Percentiles rank a stretch among this genome's conserved stretches.
Conservation (phyloP, 2,888 invertebrate species). For the Caenorhabditis imperialis region DNA sequence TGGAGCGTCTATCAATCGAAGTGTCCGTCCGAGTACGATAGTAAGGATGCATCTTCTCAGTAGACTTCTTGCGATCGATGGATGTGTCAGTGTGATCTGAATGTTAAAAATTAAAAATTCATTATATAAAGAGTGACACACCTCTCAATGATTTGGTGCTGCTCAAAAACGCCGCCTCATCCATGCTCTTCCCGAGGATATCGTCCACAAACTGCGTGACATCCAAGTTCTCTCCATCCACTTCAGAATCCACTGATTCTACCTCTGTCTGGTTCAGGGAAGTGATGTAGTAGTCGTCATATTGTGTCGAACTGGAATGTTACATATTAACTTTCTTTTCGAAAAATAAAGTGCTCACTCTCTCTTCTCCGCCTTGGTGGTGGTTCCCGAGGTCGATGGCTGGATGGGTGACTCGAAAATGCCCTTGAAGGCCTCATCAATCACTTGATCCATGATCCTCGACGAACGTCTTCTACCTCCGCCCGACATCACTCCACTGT, state of each 20-base stretch:
- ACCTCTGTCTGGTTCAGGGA: constrained; percentile 26
- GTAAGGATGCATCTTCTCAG: constrained; percentile 26
- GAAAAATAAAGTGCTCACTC: constrained; percentile 1
- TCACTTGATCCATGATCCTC: constrained; percentile 20
- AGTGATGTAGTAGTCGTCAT: constrained; percentile 52
- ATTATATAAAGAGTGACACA: neutral
- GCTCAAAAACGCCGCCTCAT: constrained; percentile 58
- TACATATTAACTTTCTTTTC: neutral
- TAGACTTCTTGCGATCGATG: constrained; percentile 51
- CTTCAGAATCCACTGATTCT: constrained; percentile 27
- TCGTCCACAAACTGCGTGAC: constrained; percentile 58
- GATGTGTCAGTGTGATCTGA: constrained; percentile 59
- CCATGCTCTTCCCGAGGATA: constrained; percentile 58
- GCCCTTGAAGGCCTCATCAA: constrained; percentile 44
- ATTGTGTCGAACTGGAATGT: constrained; percentile 14
- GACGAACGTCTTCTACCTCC: constrained; percentile 34
- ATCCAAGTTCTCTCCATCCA: constrained; percentile 31
- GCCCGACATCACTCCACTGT: constrained; percentile 47
- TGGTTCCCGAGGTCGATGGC: neutral
- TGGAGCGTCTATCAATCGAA: constrained; percentile 30
- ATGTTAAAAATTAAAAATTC: neutral
- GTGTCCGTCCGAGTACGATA: constrained; percentile 46
- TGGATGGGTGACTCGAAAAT: constrained; percentile 45
- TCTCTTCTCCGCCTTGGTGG: constrained; percentile 1
- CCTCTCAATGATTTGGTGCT: constrained; percentile 38